Evolutionary conservation across 1,140 invertebrate genomes (phyloP).

Genomic region (Periplaneta americana): DNA sequence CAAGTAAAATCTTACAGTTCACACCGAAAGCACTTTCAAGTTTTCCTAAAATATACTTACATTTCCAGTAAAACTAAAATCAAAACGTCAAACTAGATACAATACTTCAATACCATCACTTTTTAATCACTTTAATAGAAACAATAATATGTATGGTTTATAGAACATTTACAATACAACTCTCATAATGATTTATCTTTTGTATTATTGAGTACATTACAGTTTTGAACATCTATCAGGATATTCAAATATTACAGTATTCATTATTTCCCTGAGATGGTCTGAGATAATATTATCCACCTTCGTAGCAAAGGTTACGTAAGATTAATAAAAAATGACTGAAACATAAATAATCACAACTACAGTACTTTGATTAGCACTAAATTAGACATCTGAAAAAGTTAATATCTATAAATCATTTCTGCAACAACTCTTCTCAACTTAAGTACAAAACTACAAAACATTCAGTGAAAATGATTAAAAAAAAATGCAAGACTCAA

Average conservation of each 20-base stretch:
- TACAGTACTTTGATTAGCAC: background rate
- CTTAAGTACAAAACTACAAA: background rate
- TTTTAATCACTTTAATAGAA: background rate
- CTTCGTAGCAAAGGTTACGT: background rate
- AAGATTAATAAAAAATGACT: background rate
- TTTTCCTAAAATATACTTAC: background rate
- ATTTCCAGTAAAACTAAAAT: background rate
- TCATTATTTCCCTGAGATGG: background rate
- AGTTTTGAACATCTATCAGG: background rate
- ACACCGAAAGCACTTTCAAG: background rate
- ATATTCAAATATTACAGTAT: background rate
- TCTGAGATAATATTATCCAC: background rate
- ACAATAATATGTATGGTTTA: background rate
- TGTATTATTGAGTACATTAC: background rate
- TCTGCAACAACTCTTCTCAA: background rate
- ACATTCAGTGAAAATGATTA: background rate
- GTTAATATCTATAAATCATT: background rate
- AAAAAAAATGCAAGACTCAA: background rate
- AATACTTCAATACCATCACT: background rate
- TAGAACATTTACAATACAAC: background rate
- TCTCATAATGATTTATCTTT: background rate
- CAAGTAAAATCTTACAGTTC: background rate
- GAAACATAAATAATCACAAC: background rate
- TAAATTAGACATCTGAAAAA: background rate
- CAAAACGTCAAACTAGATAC: background rate